Percentiles rank a stretch among this genome's conserved stretches.
Evolutionary conservation across 2,888 invertebrate genomes (phyloP).

Genomic region (Sinopyrophorus schimmeli): DNA sequence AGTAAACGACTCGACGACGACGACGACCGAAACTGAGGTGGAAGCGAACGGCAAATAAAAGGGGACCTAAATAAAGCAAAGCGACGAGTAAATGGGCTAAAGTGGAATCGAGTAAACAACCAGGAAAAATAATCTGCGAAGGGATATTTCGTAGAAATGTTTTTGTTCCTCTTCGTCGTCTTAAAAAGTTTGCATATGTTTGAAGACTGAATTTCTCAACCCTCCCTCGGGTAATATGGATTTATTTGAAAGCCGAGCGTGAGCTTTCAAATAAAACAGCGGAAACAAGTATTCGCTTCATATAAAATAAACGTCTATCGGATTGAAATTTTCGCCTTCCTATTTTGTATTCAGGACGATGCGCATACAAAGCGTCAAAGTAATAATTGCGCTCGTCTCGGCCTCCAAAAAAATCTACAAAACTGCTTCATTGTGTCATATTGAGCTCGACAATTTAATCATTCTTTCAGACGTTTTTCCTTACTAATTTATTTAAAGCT

Average conservation of each 20-base stretch:
- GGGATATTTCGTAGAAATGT: conserved; percentile 15
- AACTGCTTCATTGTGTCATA: conserved; percentile 13
- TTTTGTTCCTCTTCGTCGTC: conserved; percentile 25
- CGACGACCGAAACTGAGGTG: conserved; percentile 24
- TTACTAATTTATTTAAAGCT: conserved; percentile 8
- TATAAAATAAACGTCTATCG: conserved; percentile 28
- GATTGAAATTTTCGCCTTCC: conserved; percentile 26
- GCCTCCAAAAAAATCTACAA: conserved; percentile 20
- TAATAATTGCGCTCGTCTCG: conserved; percentile 25
- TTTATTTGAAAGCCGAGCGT: conserved; percentile 27
- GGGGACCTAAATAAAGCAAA: conserved; percentile 25
- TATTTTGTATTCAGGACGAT: conserved; percentile 25
- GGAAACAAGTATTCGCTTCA: conserved; percentile 29
- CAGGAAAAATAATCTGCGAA: conserved; percentile 21
- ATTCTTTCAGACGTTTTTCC: conserved; percentile 18
- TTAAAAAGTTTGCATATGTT: conserved; percentile 29
- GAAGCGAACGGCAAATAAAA: conserved; percentile 24
- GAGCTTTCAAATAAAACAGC: conserved; percentile 28
- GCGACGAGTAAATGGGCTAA: conserved; percentile 28
- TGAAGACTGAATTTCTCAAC: conserved; percentile 19
- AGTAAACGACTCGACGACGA: conserved; percentile 27
- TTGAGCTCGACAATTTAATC: conserved; percentile 22
- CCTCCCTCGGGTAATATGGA: conserved; percentile 25
- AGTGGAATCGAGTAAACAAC: conserved; percentile 27
- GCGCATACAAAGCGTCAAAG: conserved; percentile 30